These are phyloP conservation scores for Tapirus terrestris DNA, from an alignment of 2,113 vertebrate genomes.

Conservation along the genomic window DNA sequence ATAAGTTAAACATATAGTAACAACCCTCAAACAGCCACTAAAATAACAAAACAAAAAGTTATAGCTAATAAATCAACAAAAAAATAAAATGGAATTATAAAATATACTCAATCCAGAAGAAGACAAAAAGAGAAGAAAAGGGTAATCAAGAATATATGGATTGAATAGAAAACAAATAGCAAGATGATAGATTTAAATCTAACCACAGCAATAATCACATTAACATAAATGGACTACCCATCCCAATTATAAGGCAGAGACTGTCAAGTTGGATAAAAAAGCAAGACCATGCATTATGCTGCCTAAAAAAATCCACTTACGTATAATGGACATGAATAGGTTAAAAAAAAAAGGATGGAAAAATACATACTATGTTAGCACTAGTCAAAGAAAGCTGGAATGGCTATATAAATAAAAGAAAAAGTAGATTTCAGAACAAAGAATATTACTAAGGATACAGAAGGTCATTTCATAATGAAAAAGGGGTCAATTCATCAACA, in stretches of 20 bases:
- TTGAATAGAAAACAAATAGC: constrained; percentile 24
- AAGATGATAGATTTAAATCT: not conserved
- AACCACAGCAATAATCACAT: not conserved
- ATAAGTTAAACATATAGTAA: not conserved
- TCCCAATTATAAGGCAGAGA: not conserved
- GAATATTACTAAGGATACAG: not conserved
- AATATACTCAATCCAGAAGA: not conserved
- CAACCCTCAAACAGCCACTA: not conserved
- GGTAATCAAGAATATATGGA: not conserved
- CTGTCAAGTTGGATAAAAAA: not conserved
- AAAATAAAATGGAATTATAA: constrained; percentile 15
- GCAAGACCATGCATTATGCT: not conserved
- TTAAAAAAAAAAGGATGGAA: not conserved
- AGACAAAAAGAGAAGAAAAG: not conserved
- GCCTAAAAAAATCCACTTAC: not conserved
- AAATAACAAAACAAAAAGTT: not conserved
- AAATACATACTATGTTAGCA: not conserved
- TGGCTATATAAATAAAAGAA: not conserved
- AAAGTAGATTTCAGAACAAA: not conserved
- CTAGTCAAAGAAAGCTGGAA: not conserved
- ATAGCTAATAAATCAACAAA: not conserved
- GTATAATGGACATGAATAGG: not conserved
- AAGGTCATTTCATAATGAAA: not conserved
- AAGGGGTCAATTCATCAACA: not conserved
- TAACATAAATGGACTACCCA: not conserved